phyloP scores from a whole-genome alignment of 2,113 vertebrate genomes.

The Micronisus gabar region DNA sequence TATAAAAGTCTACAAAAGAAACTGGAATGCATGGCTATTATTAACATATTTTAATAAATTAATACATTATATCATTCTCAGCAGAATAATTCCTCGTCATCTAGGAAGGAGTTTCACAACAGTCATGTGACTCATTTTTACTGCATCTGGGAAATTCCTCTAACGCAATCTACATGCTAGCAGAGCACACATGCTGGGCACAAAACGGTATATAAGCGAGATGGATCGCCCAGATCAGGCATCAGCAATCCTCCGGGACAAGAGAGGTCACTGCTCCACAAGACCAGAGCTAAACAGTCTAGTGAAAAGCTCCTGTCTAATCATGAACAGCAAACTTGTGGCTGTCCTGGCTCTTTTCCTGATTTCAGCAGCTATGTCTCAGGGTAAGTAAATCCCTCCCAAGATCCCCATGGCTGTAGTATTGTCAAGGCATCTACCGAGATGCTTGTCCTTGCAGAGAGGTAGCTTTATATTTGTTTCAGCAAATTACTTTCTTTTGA shows the following conservation, averaged over 20 bases:
- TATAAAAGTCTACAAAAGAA: background rate
- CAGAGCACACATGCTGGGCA: background rate
- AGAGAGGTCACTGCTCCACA: background rate
- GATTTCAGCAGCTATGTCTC: constrained; percentile 54
- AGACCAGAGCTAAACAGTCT: background rate
- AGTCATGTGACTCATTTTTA: constrained; percentile 63
- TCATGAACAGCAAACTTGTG: constrained; percentile 37
- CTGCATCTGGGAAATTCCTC: constrained; percentile 74
- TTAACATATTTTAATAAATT: background rate
- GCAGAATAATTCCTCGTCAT: background rate
- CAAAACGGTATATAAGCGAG: constrained; percentile 34
- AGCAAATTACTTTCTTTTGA: background rate
- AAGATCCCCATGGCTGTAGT: fast-evolving
- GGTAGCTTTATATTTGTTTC: background rate
- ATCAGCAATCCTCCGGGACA: background rate
- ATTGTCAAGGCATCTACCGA: background rate
- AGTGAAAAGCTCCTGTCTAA: background rate
- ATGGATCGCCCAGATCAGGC: background rate
- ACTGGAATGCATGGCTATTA: background rate
- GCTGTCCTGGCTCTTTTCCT: constrained; percentile 62
- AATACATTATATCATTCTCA: background rate
- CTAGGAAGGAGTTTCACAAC: constrained; percentile 19
- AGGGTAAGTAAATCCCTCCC: constrained; percentile 72
- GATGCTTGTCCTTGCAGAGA: background rate
- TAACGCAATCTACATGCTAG: constrained; percentile 41